phyloP scores from a whole-genome alignment of 2,797 vertebrate genomes.

The Peromyscus aztecus region DNA sequence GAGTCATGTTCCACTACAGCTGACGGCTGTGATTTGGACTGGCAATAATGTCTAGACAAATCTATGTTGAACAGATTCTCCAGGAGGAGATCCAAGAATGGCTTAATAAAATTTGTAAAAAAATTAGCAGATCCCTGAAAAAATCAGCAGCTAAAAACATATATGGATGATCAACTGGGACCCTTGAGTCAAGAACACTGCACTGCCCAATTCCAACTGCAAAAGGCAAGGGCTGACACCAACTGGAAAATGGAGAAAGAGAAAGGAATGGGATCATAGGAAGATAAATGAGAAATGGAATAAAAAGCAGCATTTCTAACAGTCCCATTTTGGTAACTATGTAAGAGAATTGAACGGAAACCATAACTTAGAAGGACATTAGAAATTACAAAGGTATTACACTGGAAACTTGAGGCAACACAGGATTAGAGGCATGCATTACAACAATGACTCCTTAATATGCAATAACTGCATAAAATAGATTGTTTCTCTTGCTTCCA shows the following conservation, averaged over 20 bases:
- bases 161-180: slow-evolving; percentile 93
- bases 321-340: slow-evolving; percentile 93
- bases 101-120: slow-evolving; percentile 92
- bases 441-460: slow-evolving; percentile 90
- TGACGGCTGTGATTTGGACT: not conserved
- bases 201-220: slow-evolving; percentile 89
- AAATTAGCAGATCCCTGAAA: slow-evolving; percentile 92
- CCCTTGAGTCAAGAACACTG: slow-evolving; percentile 91
- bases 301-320: slow-evolving; percentile 94
- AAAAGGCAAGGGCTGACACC: slow-evolving; percentile 91
- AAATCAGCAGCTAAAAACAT: slow-evolving; percentile 93
- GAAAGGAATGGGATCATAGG: slow-evolving; percentile 91
- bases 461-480: slow-evolving; percentile 78
- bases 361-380: slow-evolving; percentile 93
- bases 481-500: slow-evolving; percentile 40
- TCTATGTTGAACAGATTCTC: slow-evolving; percentile 94
- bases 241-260: slow-evolving; percentile 91
- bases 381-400: slow-evolving; percentile 92
- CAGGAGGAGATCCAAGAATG: slow-evolving; percentile 72
- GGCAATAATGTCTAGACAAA: slow-evolving; percentile 91
- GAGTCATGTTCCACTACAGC: not conserved
- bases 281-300: slow-evolving; percentile 94
- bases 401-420: slow-evolving; percentile 94
- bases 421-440: slow-evolving; percentile 93
- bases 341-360: slow-evolving; percentile 93